Evolutionary conservation across 2,888 invertebrate species (phyloP).

Genomic region (Andrena camellia): DNA sequence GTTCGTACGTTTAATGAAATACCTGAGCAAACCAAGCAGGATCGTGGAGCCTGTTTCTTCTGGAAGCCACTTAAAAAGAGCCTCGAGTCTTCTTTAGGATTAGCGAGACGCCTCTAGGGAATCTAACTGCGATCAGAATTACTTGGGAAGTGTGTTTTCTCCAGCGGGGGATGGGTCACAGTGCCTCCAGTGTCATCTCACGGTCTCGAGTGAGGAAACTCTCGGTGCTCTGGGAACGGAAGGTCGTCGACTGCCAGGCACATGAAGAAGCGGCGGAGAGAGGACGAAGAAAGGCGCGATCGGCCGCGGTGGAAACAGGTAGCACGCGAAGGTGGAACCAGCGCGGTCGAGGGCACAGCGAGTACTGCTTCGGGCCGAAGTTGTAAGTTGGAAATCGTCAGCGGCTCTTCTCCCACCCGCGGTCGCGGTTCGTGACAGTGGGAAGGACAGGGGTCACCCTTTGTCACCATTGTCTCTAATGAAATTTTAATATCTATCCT

Average conservation of each 20-base stretch:
- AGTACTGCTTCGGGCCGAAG: conserved; percentile 34
- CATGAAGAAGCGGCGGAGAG: background rate
- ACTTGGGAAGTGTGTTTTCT: background rate
- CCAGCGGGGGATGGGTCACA: background rate
- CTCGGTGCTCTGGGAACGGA: background rate
- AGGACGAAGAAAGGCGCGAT: background rate
- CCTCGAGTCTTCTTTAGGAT: background rate
- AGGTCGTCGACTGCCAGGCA: background rate
- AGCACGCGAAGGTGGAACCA: background rate
- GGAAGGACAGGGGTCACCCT: conserved; percentile 6
- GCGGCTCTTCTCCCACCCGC: conserved; percentile 49
- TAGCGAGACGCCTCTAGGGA: background rate
- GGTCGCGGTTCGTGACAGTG: conserved; percentile 6
- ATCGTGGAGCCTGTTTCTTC: background rate
- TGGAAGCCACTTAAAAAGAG: background rate
- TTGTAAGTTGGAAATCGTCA: conserved; percentile 31
- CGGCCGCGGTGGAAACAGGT: conserved; percentile 13
- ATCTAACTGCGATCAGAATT: background rate
- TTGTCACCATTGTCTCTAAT: background rate
- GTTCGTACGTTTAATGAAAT: background rate
- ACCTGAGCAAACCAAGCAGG: conserved; percentile 3
- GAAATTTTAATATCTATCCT: conserved; percentile 2
- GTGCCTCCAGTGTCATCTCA: conserved; percentile 14
- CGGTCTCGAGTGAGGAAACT: background rate
- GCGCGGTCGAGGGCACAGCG: conserved; percentile 25